These are phyloP conservation scores for Heterodera filipjevi DNA, from an alignment of 2,888 invertebrate genomes.

Conservation along the genomic window DNA sequence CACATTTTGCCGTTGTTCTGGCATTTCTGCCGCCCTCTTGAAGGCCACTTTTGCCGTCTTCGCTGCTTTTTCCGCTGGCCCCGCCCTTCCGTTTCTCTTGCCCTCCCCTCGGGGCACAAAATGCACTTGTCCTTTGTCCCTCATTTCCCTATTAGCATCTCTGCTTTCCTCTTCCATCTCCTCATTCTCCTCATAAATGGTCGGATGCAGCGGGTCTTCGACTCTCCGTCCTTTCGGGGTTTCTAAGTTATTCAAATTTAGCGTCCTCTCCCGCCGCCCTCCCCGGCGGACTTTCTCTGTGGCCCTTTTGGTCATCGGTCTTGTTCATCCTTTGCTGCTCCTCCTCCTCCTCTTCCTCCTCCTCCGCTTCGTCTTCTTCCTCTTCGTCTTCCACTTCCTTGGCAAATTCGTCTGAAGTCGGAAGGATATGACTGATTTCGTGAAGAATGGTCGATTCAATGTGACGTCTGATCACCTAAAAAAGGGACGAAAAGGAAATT, in stretches of 20 bases:
- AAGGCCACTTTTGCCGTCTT: constrained; percentile 8
- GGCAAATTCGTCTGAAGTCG: constrained; percentile 65
- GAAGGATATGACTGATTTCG: constrained; percentile 65
- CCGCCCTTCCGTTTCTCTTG: background rate
- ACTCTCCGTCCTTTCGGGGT: background rate
- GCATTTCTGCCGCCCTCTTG: background rate
- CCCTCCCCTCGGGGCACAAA: background rate
- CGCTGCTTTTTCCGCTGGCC: background rate
- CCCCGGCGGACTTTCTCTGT: constrained; percentile 20
- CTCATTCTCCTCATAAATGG: constrained; percentile 28
- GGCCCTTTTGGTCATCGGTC: background rate
- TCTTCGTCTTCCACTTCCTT: constrained; percentile 64
- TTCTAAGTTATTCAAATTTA: background rate
- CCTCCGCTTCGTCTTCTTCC: constrained; percentile 52
- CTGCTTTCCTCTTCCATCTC: constrained; percentile 32
- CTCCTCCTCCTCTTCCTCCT: constrained; percentile 28
- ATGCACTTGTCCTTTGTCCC: background rate
- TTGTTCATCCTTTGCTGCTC: background rate
- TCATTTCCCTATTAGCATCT: constrained; percentile 8
- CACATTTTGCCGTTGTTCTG: constrained; percentile 1
- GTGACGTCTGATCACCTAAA: constrained; percentile 65
- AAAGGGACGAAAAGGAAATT: constrained; percentile 27
- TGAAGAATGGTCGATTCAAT: constrained; percentile 66
- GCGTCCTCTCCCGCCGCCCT: background rate
- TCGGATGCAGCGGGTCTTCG: constrained; percentile 5